Conservation (phyloP, 2,797 vertebrate genomes). For the Pithecia hirsuta region DNA sequence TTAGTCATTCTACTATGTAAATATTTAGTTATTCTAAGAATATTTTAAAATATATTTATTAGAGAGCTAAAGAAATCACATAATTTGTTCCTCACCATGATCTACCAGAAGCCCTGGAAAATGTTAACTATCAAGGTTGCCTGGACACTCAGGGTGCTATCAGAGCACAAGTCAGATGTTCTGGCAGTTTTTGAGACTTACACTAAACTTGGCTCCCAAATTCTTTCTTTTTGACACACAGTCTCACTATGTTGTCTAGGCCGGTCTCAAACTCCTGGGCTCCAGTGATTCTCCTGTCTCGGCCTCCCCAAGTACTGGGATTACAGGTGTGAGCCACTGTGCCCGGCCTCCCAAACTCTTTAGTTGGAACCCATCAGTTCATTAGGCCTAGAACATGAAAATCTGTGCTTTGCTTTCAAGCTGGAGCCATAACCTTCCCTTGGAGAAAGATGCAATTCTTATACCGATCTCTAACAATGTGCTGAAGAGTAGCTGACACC, state of each 20-base stretch:
- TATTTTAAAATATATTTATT: background rate
- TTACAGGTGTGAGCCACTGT: too few relatives aligned
- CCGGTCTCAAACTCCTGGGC: too few relatives aligned
- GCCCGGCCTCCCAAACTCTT: background rate
- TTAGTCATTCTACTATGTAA: background rate
- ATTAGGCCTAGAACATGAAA: background rate
- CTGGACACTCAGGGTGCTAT: background rate
- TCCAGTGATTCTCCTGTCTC: too few relatives aligned
- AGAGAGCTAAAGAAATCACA: background rate
- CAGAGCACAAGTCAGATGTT: background rate
- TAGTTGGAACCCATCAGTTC: background rate
- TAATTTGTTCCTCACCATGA: background rate
- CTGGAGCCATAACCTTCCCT: background rate
- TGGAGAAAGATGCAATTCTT: background rate
- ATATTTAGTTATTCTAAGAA: background rate
- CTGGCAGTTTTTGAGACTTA: background rate
- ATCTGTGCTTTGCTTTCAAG: background rate
- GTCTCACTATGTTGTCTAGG: too few relatives aligned
- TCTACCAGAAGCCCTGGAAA: background rate
- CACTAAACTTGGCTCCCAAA: background rate
- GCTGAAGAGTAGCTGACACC: background rate
- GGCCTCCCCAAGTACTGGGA: too few relatives aligned
- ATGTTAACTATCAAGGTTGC: background rate
- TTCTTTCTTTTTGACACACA: too few relatives aligned
- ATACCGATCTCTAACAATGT: background rate